Evolutionary conservation across 2,888 invertebrate species (phyloP).

Genomic region (Leptothorax acervorum): DNA sequence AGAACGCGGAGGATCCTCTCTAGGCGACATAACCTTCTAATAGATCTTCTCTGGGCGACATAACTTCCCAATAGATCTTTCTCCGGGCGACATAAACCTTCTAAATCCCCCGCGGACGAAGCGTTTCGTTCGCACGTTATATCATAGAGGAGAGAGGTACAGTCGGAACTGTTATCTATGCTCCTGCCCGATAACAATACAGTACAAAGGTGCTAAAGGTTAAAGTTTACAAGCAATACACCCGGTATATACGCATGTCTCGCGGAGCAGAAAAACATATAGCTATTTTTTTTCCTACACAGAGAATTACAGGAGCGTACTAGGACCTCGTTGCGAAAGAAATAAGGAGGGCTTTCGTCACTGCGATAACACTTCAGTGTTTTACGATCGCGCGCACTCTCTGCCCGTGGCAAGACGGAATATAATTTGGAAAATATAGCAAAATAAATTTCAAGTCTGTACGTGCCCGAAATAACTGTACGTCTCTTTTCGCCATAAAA

Average conservation of each 20-base stretch:
- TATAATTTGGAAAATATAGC: slow-evolving; percentile 34
- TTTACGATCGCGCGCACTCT: slow-evolving; percentile 48
- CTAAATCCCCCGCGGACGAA: slow-evolving; percentile 68
- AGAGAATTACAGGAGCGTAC: slow-evolving; percentile 2
- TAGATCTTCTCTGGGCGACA: slow-evolving; percentile 60
- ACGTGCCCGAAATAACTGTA: slow-evolving; percentile 34
- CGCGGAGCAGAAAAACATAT: slow-evolving; percentile 26
- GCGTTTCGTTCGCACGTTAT: slow-evolving; percentile 59
- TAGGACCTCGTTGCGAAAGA: not conserved
- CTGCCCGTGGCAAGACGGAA: slow-evolving; percentile 28
- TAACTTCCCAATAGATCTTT: slow-evolving; percentile 58
- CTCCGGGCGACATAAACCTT: slow-evolving; percentile 68
- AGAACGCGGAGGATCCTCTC: slow-evolving; percentile 59
- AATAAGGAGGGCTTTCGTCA: not conserved
- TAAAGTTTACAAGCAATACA: slow-evolving; percentile 36
- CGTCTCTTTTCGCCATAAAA: not conserved
- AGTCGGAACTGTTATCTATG: slow-evolving; percentile 33
- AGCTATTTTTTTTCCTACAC: slow-evolving; percentile 22
- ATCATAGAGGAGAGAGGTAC: slow-evolving; percentile 49
- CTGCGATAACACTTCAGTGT: slow-evolving; percentile 31
- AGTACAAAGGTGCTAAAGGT: not conserved
- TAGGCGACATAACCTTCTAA: slow-evolving; percentile 51
- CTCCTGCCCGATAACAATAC: not conserved
- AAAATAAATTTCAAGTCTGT: slow-evolving; percentile 37
- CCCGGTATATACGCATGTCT: slow-evolving; percentile 16